Base-by-base conservation (phyloP, 2,797 vertebrate species). In the Chelmon rostratus region DNA sequence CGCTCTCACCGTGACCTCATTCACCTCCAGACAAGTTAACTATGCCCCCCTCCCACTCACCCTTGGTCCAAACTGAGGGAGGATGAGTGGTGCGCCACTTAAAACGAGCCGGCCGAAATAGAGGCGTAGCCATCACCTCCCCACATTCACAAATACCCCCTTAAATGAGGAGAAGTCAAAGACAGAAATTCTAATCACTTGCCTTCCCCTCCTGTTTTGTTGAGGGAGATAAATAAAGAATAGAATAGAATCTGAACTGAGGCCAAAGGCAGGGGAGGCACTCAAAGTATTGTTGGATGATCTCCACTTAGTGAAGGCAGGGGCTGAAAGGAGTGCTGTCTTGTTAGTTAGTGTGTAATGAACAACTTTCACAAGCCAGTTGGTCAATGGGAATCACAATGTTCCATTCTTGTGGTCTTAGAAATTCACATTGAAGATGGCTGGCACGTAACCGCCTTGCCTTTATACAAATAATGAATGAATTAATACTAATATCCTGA, bases 331-430 rank as follows among this genome's bases (percentile, higher is more conserved):
- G 94, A 91, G 83, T 73, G 89, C 89, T 90, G 93, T 94, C 93
- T 94, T 94, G 94, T 95, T 95, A 95, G 95, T 90, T 92, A 81
- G 91, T 92, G 91, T 94, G 93, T 92, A 94, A 94, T 92, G 94
- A 92, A 94, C 90, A 93, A 94, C 93, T 95, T 91, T 96, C 92
- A 93, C 93, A 93, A 94, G 93, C 93, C 92, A 94, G 93, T 96
- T 92, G 93, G 93, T 95, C 92, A 95, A 92, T 91, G 87, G 80
- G 87, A 94, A 94, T 93, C 89, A 90, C 92, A 93, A 88, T 83
- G 89, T 89, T 84, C 91, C 85, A 78, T 90, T 92, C 79, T 88
- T 68, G 68, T 77, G 81, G 81, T 84, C 86, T 85, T 68, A 86
- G 71, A 88, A 89, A 93, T 94, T 93, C 91, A 88, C 91, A 92